A percentile compares a stretch with the other conserved stretches of the same genome.
Evolutionary conservation across 2,888 invertebrate species (phyloP).

Genomic region (Eupithecia centaureata): DNA sequence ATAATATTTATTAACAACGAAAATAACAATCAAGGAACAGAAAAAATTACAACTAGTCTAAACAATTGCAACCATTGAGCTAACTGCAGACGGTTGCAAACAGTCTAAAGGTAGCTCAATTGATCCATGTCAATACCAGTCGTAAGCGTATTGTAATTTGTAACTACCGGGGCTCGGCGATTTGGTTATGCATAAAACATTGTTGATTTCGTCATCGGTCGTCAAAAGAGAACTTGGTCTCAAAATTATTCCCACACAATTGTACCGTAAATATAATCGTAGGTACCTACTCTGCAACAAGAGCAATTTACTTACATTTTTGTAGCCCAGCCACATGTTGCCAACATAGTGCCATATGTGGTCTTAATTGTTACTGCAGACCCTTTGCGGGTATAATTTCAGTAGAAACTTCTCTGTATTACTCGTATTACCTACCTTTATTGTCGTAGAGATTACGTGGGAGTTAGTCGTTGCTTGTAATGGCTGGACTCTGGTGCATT

Average conservation of each 20-base stretch:
- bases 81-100: too few relatives aligned
- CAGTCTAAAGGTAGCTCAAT: too few relatives aligned
- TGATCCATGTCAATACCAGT: too few relatives aligned
- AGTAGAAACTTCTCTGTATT: conserved; percentile 48
- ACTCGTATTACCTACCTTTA: conserved; percentile 43
- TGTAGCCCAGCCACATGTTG: conserved; percentile 55
- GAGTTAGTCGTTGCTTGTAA: conserved; percentile 34
- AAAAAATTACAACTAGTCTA: too few relatives aligned
- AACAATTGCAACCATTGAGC: too few relatives aligned
- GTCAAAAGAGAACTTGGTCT: conserved; percentile 40
- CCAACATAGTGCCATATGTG: conserved; percentile 41
- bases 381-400: conserved; percentile 59
- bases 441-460: conserved; percentile 38
- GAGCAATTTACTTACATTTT: conserved; percentile 54
- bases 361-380: conserved; percentile 57
- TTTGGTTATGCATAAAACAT: too few relatives aligned
- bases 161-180: too few relatives aligned
- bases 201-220: too few relatives aligned
- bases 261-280: too few relatives aligned
- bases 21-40: too few relatives aligned
- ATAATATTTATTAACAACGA: too few relatives aligned
- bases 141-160: too few relatives aligned
- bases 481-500: conserved; percentile 26
- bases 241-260: conserved; percentile 47
- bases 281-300: conserved; percentile 29